Evolutionary conservation across 2,888 invertebrate species (phyloP).

Genomic region (Sesia apiformis): DNA sequence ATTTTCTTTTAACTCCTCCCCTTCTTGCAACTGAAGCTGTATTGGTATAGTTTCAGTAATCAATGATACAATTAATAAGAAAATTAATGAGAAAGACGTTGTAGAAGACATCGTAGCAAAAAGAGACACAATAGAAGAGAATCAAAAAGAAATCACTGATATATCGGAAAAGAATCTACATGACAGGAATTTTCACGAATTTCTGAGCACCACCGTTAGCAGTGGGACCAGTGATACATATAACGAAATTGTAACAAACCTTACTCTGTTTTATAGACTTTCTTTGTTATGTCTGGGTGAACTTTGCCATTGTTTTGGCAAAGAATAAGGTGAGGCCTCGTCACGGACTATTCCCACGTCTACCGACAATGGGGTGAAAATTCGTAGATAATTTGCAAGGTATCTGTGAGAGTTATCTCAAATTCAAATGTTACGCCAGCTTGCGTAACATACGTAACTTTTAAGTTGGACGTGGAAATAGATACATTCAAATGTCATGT

Average conservation of each 20-base stretch:
- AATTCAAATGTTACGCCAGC: slow-evolving; percentile 30
- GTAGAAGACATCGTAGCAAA: slow-evolving; percentile 14
- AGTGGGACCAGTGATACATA: slow-evolving; percentile 43
- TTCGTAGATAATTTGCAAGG: slow-evolving; percentile 57
- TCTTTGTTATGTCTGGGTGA: slow-evolving; percentile 68
- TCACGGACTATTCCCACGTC: slow-evolving; percentile 63
- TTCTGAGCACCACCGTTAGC: slow-evolving; percentile 30
- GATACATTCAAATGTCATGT: not conserved
- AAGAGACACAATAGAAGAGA: not conserved
- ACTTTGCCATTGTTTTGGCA: slow-evolving; percentile 67
- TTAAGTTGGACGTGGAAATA: slow-evolving; percentile 6
- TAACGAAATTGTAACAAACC: slow-evolving; percentile 45
- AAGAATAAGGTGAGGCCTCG: slow-evolving; percentile 25
- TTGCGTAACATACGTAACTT: slow-evolving; percentile 38
- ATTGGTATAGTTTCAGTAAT: slow-evolving; percentile 46
- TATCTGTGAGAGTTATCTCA: slow-evolving; percentile 49
- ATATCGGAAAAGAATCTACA: not conserved
- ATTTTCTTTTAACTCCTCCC: slow-evolving; percentile 50
- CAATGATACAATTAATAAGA: slow-evolving; percentile 20
- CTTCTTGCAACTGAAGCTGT: slow-evolving; percentile 47
- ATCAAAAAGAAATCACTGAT: not conserved
- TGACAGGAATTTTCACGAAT: not conserved
- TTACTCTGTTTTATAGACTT: slow-evolving; percentile 64
- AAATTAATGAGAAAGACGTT: slow-evolving; percentile 11
- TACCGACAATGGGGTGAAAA: slow-evolving; percentile 67